Conservation (phyloP, 2,113 vertebrate species). For the Apaloderma vittatum region DNA sequence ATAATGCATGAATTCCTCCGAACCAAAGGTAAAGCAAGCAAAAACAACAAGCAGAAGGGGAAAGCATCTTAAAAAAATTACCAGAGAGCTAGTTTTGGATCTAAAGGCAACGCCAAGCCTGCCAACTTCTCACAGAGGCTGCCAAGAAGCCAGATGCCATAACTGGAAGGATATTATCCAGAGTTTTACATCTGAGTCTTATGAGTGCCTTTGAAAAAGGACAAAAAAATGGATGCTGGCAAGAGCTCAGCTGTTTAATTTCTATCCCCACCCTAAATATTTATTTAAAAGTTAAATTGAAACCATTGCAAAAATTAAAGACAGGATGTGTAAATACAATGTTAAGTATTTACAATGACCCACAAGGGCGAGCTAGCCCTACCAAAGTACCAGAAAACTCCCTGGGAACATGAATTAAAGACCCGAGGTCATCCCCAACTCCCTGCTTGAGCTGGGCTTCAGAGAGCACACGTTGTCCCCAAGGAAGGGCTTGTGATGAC, state of each 20-base stretch:
- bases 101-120: constrained; percentile 55
- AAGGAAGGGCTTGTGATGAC: not conserved
- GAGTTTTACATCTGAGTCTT: constrained; percentile 45
- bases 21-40: constrained; percentile 62
- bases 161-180: constrained; percentile 41
- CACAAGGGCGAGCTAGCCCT: not conserved
- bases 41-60: constrained; percentile 48
- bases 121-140: constrained; percentile 48
- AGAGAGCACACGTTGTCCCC: not conserved
- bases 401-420: not conserved
- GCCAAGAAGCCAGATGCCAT: constrained; percentile 68
- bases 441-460: not conserved
- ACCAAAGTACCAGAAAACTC: constrained; percentile 23
- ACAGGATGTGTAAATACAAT: constrained; percentile 64
- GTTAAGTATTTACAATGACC: constrained; percentile 57
- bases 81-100: constrained; percentile 50
- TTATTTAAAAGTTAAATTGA: constrained; percentile 74
- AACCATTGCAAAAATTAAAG: constrained; percentile 68
- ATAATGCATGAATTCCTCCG: constrained; percentile 37
- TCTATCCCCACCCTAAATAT: constrained; percentile 71
- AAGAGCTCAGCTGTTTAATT: constrained; percentile 54
- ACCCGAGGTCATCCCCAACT: constrained; percentile 27
- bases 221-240: constrained; percentile 38
- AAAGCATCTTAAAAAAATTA: constrained; percentile 56
- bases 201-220: constrained; percentile 59